Evolutionary conservation across 2,797 vertebrate species (phyloP), one percentile per base, ranked within the genome.

Genomic region (Eurystomus glaucurus): DNA sequence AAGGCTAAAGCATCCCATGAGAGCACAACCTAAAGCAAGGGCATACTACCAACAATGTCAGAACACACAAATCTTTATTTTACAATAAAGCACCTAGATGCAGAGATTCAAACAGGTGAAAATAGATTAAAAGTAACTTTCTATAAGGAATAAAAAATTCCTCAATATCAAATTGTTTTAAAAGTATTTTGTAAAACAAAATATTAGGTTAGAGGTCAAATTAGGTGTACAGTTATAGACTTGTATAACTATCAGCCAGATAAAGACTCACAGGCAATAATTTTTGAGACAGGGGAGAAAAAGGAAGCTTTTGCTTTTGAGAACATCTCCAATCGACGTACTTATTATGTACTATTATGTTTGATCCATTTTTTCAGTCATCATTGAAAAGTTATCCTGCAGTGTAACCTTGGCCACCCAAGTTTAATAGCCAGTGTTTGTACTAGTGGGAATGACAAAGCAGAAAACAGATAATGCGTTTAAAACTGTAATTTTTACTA

Each of bases 281-380:
- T 35, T 92, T 94, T 14, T 85, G 61, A 61, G 20, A 64, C 9
- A 25, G 4, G 10, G 11, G 10, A 57, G 35, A 10, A 51, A 60
- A 57, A 66, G 3, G 25, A 88, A 82, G 35, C 3, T 66, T 87
- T 20, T 35, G 12, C 3, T 4, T 61, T 83, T 77, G 20, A 57
- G 21, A 77, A 52, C 2, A 15, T 5, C 1, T 68, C 15, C 0
- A 2, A 21, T 58, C 12, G n/a, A 60, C 7, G 20, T 43, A 46
- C 1, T 28, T 72, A 22, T 72, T 76, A 37, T 37, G 37, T 37
- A 37, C 37, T 37, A 37, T 37, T 37, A 37, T 37, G 37, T 55
- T 55, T 74, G 8, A 39, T 35, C 3, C 19, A 2, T 52, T 91
- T 86, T 20, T 74, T 78, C 35, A 52, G 35, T 71, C 12, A n/a